These are phyloP conservation scores for Cylindroiulus punctatus DNA, from an alignment of 2,888 invertebrate genomes.

Conservation along the genomic window DNA sequence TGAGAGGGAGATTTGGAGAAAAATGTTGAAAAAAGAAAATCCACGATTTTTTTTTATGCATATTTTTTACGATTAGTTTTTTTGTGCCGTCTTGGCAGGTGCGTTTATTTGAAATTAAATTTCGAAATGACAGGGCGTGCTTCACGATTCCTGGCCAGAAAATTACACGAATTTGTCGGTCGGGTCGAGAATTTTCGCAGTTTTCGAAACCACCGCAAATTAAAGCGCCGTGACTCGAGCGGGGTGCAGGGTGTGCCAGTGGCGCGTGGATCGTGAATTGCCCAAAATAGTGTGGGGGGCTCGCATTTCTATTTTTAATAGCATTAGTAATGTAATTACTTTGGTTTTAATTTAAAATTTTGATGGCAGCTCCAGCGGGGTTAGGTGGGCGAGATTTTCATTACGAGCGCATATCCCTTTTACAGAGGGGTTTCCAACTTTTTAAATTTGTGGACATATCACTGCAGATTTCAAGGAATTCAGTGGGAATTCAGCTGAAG, in stretches of 20 bases:
- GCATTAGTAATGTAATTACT: not conserved
- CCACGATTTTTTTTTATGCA: too few species aligned
- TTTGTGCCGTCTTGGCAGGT: not conserved
- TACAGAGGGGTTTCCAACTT: too few species aligned
- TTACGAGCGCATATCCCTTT: not conserved
- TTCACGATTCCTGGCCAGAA: not conserved
- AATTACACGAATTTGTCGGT: slow-evolving; percentile 27
- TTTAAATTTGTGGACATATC: too few species aligned
- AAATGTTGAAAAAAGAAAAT: too few species aligned
- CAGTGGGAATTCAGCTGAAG: too few species aligned
- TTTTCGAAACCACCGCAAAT: not conserved
- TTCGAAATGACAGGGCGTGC: not conserved
- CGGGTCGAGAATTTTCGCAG: not conserved
- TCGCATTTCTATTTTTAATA: not conserved
- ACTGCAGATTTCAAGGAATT: too few species aligned
- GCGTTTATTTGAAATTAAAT: not conserved
- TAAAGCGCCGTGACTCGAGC: not conserved
- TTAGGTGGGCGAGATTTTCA: not conserved
- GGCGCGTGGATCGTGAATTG: slow-evolving; percentile 24
- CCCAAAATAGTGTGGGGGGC: not conserved
- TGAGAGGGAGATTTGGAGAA: too few species aligned
- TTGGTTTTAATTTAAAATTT: not conserved
- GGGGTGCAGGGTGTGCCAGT: not conserved
- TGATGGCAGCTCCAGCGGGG: not conserved
- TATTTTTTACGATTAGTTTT: too few species aligned